Percentiles rank a stretch among this genome's conserved stretches.
Conservation (phyloP, 2,797 vertebrate species). For the Darevskia mixta region DNA sequence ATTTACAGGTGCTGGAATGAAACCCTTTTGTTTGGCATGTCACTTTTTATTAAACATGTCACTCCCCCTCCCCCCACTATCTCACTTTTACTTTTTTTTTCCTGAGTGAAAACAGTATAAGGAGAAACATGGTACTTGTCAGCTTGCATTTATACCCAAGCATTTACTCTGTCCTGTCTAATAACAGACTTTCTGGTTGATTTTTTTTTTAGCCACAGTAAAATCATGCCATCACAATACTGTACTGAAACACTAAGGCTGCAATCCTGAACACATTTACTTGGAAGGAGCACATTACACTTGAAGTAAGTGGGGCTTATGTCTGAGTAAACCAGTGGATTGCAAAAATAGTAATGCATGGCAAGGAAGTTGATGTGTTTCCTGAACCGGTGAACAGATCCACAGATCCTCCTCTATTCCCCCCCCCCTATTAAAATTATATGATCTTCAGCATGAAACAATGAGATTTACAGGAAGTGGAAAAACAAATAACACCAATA, state of each 20-base stretch:
- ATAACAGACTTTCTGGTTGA: background rate
- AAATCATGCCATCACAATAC: background rate
- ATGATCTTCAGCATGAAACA: background rate
- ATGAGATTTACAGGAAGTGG: background rate
- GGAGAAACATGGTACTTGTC: constrained; percentile 19
- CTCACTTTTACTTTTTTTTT: background rate
- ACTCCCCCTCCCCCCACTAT: background rate
- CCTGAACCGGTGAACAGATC: background rate
- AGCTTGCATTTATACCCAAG: constrained; percentile 6
- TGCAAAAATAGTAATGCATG: background rate
- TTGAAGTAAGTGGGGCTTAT: background rate
- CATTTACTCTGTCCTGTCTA: background rate
- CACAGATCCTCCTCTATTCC: background rate
- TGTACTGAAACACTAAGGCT: background rate
- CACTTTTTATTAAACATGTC: constrained; percentile 17
- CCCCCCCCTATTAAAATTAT: background rate
- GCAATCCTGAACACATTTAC: background rate
- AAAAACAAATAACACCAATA: background rate
- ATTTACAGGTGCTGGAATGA: background rate
- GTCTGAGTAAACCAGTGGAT: background rate
- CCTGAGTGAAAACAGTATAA: background rate
- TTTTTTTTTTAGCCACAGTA: background rate
- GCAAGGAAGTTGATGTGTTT: background rate
- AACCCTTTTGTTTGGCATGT: background rate
- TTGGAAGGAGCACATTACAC: background rate